Evolutionary conservation across 2,888 invertebrate genomes (phyloP).

Genomic region (Toxonevra muliebris): DNA sequence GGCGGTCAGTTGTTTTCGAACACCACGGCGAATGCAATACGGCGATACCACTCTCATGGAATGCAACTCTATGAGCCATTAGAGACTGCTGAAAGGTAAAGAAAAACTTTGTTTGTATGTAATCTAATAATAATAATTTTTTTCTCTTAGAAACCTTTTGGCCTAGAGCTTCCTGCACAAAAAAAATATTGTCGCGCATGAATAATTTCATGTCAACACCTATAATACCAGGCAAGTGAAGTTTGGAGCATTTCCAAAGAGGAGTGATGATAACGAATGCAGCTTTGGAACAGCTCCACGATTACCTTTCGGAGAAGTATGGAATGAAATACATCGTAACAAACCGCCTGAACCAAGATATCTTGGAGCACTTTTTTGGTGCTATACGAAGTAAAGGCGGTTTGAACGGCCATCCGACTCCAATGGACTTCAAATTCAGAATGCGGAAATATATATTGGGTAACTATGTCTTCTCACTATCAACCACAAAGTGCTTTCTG

Average conservation of each 20-base stretch:
- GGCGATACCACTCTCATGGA: conserved; percentile 17
- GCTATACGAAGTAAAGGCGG: conserved; percentile 1
- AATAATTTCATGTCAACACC: too few species aligned
- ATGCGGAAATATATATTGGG: conserved; percentile 9
- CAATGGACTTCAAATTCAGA: conserved; percentile 3
- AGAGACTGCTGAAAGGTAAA: conserved; percentile 23
- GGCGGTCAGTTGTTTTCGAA: conserved; percentile 20
- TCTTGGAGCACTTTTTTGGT: conserved; percentile 4
- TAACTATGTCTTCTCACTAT: background rate
- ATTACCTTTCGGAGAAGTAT: too few species aligned
- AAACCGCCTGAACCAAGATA: background rate
- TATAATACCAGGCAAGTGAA: too few species aligned
- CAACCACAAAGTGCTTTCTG: too few species aligned
- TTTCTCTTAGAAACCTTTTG: background rate
- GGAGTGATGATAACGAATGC: conserved; percentile 3
- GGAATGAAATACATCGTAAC: too few species aligned
- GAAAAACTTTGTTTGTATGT: background rate
- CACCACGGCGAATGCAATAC: too few species aligned
- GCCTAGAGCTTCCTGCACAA: too few species aligned
- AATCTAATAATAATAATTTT: background rate
- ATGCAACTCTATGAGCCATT: background rate
- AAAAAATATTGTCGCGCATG: too few species aligned
- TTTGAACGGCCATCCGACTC: conserved; percentile 1
- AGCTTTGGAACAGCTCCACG: background rate
- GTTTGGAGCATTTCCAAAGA: too few species aligned